phyloP scores from a whole-genome alignment of 2,888 invertebrate genomes.

The Anoplius nigerrimus region DNA sequence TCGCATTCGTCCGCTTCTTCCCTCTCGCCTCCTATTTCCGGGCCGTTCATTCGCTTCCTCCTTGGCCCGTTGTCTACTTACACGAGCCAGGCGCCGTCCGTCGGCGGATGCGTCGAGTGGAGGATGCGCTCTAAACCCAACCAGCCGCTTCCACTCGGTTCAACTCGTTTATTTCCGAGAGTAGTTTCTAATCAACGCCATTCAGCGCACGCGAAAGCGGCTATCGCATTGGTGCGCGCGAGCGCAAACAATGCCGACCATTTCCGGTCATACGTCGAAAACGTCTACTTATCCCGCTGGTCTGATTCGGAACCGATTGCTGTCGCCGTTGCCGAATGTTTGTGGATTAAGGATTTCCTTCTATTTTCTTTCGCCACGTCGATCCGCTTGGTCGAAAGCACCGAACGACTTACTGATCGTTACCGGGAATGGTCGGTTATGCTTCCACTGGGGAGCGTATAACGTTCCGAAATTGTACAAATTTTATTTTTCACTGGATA shows the following conservation, averaged over 20 bases:
- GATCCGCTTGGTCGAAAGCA: too few species aligned
- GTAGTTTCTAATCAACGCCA: conserved; percentile 58
- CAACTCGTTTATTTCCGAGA: conserved; percentile 38
- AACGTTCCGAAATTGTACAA: too few species aligned
- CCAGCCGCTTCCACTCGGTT: not conserved
- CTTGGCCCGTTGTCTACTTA: not conserved
- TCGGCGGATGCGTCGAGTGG: not conserved
- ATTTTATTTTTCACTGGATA: too few species aligned
- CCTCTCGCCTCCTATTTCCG: not conserved
- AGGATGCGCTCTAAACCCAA: not conserved
- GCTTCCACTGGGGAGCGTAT: too few species aligned
- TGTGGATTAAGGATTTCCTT: conserved; percentile 45
- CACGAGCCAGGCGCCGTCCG: not conserved
- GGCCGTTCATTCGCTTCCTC: not conserved
- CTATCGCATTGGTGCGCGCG: not conserved
- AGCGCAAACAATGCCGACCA: not conserved
- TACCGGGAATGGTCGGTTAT: too few species aligned
- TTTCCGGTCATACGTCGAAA: not conserved
- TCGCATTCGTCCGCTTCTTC: not conserved
- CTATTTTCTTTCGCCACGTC: conserved; percentile 21
- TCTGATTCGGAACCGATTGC: conserved; percentile 54
- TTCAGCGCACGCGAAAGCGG: conserved; percentile 38
- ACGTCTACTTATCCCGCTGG: conserved; percentile 22
- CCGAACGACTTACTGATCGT: too few species aligned
- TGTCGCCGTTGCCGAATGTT: conserved; percentile 30